A percentile compares a stretch with the other conserved stretches of the same genome.
Conservation (phyloP, 2,888 invertebrate species). For the Gasteruption jaculator region DNA sequence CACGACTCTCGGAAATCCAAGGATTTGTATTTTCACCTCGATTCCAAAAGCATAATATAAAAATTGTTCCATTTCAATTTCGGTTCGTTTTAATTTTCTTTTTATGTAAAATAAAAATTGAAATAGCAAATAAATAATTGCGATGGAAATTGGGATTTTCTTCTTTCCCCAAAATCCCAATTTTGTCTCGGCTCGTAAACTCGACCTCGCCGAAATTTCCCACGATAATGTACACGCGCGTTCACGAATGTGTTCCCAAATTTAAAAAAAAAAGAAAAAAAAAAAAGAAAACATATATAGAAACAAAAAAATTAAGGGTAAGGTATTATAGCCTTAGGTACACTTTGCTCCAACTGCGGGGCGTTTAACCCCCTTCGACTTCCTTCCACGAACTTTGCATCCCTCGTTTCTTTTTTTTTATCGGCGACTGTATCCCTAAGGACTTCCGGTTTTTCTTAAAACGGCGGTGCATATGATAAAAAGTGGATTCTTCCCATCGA, state of each 20-base stretch:
- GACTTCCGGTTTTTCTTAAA: too few species aligned
- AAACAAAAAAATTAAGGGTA: constrained; percentile 6
- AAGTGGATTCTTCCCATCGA: too few species aligned
- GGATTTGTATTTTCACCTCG: not conserved
- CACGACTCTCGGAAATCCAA: constrained; percentile 5
- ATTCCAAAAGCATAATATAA: too few species aligned
- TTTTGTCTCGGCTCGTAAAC: constrained; percentile 31
- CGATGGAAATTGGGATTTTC: constrained; percentile 14
- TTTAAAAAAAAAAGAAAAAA: not conserved
- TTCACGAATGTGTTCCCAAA: constrained; percentile 17
- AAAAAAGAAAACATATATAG: not conserved
- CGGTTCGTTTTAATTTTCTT: too few species aligned
- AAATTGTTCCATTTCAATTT: too few species aligned
- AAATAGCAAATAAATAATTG: constrained; percentile 28
- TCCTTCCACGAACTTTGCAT: too few species aligned
- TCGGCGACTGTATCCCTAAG: too few species aligned
- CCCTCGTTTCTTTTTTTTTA: too few species aligned
- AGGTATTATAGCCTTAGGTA: constrained; percentile 3
- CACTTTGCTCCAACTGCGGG: not conserved
- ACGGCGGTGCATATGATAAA: too few species aligned
- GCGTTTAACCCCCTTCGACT: too few species aligned
- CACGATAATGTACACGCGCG: constrained; percentile 2
- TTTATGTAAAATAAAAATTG: too few species aligned
- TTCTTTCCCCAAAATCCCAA: constrained; percentile 21
- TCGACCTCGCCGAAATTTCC: constrained; percentile 21